Evolutionary conservation across 2,113 vertebrate genomes (phyloP).

Genomic region (Zosterops lateralis): DNA sequence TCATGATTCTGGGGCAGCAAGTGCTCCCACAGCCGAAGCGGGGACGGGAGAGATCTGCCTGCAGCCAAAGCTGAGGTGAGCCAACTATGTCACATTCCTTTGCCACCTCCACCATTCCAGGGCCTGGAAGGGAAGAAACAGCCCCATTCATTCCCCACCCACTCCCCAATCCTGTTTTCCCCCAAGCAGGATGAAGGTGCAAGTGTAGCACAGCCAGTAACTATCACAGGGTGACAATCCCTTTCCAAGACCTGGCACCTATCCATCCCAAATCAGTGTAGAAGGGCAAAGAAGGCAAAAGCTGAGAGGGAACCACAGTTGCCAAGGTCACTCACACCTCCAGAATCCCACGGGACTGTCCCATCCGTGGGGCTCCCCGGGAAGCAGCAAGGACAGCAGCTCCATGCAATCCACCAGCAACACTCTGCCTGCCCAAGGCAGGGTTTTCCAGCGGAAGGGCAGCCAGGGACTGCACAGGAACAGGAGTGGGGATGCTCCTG

Average conservation of each 20-base stretch:
- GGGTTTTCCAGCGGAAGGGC: not conserved
- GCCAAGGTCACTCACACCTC: not conserved
- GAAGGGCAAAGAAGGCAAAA: not conserved
- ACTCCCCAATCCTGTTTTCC: not conserved
- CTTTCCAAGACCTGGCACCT: not conserved
- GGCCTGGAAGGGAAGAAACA: not conserved
- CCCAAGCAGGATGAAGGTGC: not conserved
- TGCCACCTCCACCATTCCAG: not conserved
- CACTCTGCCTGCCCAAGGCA: not conserved
- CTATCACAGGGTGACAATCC: not conserved
- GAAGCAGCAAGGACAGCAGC: not conserved
- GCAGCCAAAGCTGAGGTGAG: not conserved
- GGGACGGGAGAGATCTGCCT: not conserved
- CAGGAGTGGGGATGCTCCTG: not conserved
- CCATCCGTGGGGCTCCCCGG: not conserved
- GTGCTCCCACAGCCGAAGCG: fast-evolving
- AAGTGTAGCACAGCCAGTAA: fast-evolving
- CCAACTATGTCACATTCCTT: not conserved
- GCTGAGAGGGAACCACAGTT: not conserved
- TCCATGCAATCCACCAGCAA: not conserved
- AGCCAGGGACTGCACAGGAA: not conserved
- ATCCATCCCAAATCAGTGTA: fast-evolving
- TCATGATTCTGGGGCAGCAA: not conserved
- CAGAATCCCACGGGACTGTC: not conserved
- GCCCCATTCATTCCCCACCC: not conserved